Percentiles rank a stretch among this genome's conserved stretches.
Conservation (phyloP, 2,888 invertebrate genomes). For the Sminthurides aquaticus region DNA sequence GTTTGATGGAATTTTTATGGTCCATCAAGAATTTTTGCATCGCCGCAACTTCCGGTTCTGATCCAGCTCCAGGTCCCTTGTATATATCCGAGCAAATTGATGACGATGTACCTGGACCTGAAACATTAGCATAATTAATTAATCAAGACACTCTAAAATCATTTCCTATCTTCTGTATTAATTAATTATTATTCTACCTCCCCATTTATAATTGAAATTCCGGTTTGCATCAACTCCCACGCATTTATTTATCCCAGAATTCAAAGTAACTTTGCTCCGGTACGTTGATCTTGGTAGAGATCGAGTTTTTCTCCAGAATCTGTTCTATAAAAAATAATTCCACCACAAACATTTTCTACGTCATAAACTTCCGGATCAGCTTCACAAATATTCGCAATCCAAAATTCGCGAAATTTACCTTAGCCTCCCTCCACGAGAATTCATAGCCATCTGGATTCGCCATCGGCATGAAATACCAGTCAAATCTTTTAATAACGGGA, state of each 20-base stretch:
- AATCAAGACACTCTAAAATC: not conserved
- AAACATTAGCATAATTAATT: not conserved
- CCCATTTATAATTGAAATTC: conserved; percentile 72
- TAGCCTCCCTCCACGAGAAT: conserved; percentile 60
- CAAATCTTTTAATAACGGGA: conserved; percentile 49
- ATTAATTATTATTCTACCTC: conserved; percentile 44
- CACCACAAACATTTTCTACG: not conserved
- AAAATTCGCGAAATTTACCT: too few relatives aligned
- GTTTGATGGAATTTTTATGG: conserved; percentile 46
- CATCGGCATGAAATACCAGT: conserved; percentile 66
- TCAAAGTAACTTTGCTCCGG: not conserved
- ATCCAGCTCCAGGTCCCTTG: conserved; percentile 52
- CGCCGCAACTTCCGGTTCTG: conserved; percentile 63
- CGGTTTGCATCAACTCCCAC: conserved; percentile 74
- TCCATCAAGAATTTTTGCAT: conserved; percentile 55
- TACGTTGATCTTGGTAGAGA: not conserved
- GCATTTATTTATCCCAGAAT: conserved; percentile 50
- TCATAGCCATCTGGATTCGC: conserved; percentile 81
- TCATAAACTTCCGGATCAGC: not conserved
- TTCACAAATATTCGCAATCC: not conserved
- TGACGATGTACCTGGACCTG: not conserved
- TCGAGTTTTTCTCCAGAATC: conserved; percentile 13
- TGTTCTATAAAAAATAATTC: not conserved
- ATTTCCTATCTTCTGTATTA: not conserved
- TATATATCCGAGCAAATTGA: conserved; percentile 23